These are phyloP conservation scores for Paramacrobiotus metropolitanus DNA, from an alignment of 1,140 invertebrate species.

Conservation along the genomic window DNA sequence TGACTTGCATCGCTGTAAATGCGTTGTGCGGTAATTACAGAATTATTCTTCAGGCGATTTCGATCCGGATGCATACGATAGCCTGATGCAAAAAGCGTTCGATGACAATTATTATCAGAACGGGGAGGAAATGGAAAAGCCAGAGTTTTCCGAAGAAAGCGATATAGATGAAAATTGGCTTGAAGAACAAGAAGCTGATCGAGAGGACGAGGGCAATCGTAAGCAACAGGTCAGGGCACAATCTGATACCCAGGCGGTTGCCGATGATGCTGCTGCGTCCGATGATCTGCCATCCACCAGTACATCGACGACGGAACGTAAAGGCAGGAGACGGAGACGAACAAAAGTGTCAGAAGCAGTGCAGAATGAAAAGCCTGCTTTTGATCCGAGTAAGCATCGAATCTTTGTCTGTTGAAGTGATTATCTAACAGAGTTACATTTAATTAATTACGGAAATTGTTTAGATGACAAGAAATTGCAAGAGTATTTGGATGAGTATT, in stretches of 20 bases:
- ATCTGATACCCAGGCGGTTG: too few species aligned
- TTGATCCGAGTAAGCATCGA: conserved; percentile 44
- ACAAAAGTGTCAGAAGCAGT: conserved; percentile 41
- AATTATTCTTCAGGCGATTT: conserved; percentile 65
- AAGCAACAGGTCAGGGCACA: conserved; percentile 14
- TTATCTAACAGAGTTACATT: too few species aligned
- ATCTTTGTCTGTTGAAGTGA: too few species aligned
- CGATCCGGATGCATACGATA: conserved; percentile 66
- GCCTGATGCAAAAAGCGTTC: conserved; percentile 61
- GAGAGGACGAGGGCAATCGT: conserved; percentile 46
- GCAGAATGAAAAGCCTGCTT: conserved; percentile 44
- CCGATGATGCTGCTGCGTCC: too few species aligned
- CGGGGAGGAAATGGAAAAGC: conserved; percentile 29
- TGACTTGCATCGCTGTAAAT: too few species aligned
- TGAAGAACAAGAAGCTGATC: conserved; percentile 49
- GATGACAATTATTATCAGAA: conserved; percentile 64
- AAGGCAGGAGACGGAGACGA: conserved; percentile 25
- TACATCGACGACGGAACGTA: background rate
- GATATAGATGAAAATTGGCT: background rate
- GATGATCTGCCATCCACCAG: background rate
- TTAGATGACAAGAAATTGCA: conserved; percentile 47
- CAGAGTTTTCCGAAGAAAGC: conserved; percentile 13
- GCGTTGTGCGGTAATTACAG: too few species aligned
- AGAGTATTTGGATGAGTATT: conserved; percentile 79
- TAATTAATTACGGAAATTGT: too few species aligned